Base-by-base conservation (phyloP, 2,113 vertebrate genomes). In the Eclectus roratus region DNA sequence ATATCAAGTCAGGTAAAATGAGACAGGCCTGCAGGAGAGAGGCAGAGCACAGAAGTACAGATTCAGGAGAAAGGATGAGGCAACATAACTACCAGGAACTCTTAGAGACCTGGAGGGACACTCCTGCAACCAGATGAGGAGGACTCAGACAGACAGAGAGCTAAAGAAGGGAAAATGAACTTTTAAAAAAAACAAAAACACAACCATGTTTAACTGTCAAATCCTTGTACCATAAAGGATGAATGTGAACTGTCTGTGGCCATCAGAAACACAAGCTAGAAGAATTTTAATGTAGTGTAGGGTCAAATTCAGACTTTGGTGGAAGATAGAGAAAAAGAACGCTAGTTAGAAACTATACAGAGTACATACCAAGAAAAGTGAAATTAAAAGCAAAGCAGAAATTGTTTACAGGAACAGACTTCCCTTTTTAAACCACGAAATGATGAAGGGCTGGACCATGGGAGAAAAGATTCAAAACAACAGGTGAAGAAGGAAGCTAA, bases 91-190 rank as follows among this genome's bases (percentile, higher is more conserved):
- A 6, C 53, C 25, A 8, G 37, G 17, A 86, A 49, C 63, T 74
- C 43, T 37, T 46, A 21, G 3, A 49, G 6, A 74, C 10, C 37
- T 50, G 17, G 20, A 53, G 0, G 0, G 17, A 46, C 13, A 39
- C 2, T 35, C 9, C 17, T 46, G 47, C 4, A 37, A 49, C 16
- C 21, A 60, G 19, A 47, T 41, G 7, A 61, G 16, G 13, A 91
- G 7, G 23, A 56, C 20, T n/a, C 33, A 53, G 28, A 29, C 11
- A 19, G 8, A 68, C 5, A 41, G 58, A 41, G 58, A 61, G 9
- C 17, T 65, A 55, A 68, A 17, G 55, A 52, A 70, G 7, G 11
- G 8, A 37, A 39, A 21, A 25, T 4, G 17, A 80, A 69, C 4
- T 68, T 44, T 83, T 46, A 13, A 11, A 65, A 64, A 64, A 1